Conservation (phyloP, 1,140 invertebrate genomes). For the Zaprionus camerounensis region DNA sequence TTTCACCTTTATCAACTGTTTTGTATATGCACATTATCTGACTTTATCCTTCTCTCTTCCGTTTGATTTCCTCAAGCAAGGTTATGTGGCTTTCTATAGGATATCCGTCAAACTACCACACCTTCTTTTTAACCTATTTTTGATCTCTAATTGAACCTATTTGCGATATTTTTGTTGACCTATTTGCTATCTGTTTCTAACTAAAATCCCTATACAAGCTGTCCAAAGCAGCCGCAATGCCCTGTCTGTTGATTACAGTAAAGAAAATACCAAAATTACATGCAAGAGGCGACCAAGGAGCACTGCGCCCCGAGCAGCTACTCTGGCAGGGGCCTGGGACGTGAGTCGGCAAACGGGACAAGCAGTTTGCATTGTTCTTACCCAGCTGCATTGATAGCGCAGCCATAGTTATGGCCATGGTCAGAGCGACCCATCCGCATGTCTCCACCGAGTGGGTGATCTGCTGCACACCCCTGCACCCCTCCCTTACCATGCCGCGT, state of each 20-base stretch:
- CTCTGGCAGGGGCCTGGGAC: neutral
- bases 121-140: too few relatives aligned
- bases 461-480: neutral
- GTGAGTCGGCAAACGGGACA: neutral
- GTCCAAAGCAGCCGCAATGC: neutral
- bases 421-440: slow-evolving; percentile 29
- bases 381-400: slow-evolving; percentile 49
- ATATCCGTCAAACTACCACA: too few relatives aligned
- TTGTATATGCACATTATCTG: too few relatives aligned
- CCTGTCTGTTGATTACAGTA: neutral
- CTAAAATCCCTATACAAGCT: neutral
- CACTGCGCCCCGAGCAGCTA: slow-evolving; percentile 5
- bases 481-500: slow-evolving; percentile 2
- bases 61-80: too few relatives aligned
- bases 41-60: too few relatives aligned
- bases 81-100: too few relatives aligned
- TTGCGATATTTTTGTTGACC: too few relatives aligned
- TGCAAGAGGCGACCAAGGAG: slow-evolving; percentile 34
- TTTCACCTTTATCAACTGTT: too few relatives aligned
- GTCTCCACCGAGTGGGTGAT: slow-evolving; percentile 35
- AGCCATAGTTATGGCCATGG: slow-evolving; percentile 37
- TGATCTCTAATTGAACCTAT: too few relatives aligned
- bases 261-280: slow-evolving; percentile 48
- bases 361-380: slow-evolving; percentile 43
- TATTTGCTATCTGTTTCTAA: neutral